Percentiles rank a stretch among this genome's conserved stretches.
These are phyloP conservation scores for Tragopan temminckii DNA, from an alignment of 2,797 vertebrate species.

Conservation along the genomic window DNA sequence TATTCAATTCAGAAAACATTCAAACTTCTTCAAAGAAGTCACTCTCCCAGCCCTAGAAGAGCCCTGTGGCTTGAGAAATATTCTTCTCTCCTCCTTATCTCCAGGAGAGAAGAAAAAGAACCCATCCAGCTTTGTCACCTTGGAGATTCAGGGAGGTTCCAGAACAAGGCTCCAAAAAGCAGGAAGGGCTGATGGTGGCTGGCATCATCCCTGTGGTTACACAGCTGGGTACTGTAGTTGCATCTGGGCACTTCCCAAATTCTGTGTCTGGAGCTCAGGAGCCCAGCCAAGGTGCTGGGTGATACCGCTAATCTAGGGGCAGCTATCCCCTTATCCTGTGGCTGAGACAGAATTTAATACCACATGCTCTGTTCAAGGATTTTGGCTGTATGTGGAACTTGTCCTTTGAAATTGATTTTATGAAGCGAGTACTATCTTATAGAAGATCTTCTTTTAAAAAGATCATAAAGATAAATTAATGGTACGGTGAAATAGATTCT, in stretches of 20 bases:
- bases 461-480: background rate
- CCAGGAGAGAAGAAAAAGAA: background rate
- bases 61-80: background rate
- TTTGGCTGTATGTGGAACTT: background rate
- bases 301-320: rapidly evolving
- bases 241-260: background rate
- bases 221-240: background rate
- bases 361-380: background rate
- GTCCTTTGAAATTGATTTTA: background rate
- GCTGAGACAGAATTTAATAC: background rate
- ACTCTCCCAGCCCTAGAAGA: background rate
- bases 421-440: background rate
- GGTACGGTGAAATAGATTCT: background rate
- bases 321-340: background rate
- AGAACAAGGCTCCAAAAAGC: background rate
- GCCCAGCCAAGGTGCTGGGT: background rate
- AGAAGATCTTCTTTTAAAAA: background rate
- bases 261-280: rapidly evolving
- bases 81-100: background rate
- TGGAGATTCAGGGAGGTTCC: background rate
- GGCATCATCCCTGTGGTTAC: background rate
- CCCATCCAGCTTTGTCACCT: background rate
- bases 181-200: background rate
- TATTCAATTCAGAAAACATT: background rate
- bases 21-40: background rate